Conservation (phyloP, 2,797 vertebrate species). For the Chelmon rostratus region DNA sequence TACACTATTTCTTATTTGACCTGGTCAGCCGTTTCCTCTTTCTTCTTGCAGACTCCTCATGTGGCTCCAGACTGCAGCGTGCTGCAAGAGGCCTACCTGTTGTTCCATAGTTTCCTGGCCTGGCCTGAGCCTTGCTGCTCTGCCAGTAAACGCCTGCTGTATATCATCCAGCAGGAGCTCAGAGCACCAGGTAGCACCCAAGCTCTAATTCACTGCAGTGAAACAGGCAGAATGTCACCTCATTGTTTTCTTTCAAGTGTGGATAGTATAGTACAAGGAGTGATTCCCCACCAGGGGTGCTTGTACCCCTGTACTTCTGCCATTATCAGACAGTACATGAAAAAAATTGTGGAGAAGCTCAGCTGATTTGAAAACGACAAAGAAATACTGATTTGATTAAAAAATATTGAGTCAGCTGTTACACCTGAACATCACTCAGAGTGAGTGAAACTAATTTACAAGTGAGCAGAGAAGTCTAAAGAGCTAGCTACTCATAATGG, state of each 20-base stretch:
- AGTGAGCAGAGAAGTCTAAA: too few relatives aligned
- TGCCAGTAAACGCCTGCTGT: constrained; percentile 87
- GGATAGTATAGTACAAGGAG: background rate
- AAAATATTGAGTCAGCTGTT: too few relatives aligned
- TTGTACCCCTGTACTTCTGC: background rate
- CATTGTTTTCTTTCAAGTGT: background rate
- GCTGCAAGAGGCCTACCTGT: constrained; percentile 85
- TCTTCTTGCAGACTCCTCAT: constrained; percentile 84
- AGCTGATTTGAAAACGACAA: too few relatives aligned
- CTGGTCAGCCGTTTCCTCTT: background rate
- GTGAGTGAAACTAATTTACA: too few relatives aligned
- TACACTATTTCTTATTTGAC: background rate
- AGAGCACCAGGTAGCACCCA: constrained; percentile 87
- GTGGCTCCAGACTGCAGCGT: constrained; percentile 82
- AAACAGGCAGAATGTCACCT: background rate
- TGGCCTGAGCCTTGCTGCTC: constrained; percentile 92
- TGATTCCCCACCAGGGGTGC: background rate
- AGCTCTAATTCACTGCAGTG: background rate
- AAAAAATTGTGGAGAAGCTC: too few relatives aligned
- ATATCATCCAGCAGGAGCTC: constrained; percentile 88
- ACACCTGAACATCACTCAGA: too few relatives aligned
- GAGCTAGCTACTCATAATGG: too few relatives aligned
- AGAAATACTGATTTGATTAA: too few relatives aligned
- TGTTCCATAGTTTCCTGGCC: constrained; percentile 89
- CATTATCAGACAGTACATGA: too few relatives aligned